These are phyloP conservation scores for Eupithecia tripunctaria DNA, from an alignment of 2,888 invertebrate genomes.

Conservation along the genomic window DNA sequence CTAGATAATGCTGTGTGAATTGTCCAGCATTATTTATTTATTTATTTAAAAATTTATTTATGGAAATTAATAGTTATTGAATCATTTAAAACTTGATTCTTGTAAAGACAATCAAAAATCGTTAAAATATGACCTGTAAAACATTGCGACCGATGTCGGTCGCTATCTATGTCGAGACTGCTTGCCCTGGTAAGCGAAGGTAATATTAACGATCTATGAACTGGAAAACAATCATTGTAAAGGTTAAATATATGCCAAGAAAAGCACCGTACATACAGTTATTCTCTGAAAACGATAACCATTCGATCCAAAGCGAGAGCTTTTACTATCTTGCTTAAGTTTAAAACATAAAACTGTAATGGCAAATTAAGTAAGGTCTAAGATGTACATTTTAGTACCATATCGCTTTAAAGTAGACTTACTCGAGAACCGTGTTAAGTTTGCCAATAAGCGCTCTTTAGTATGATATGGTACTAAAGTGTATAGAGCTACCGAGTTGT, in stretches of 20 bases:
- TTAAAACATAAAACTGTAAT: conserved; percentile 1
- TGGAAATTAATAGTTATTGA: too few species aligned
- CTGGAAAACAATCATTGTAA: neutral
- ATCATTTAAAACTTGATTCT: too few species aligned
- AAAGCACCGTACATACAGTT: conserved; percentile 19
- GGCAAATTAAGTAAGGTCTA: neutral
- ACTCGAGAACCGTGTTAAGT: neutral
- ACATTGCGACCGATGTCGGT: too few species aligned
- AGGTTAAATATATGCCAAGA: neutral
- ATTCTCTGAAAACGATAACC: conserved; percentile 35
- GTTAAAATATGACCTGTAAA: too few species aligned
- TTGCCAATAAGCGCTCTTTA: neutral
- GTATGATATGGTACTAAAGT: neutral
- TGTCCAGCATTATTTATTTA: too few species aligned
- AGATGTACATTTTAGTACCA: neutral
- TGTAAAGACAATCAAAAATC: too few species aligned
- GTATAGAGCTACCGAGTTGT: neutral
- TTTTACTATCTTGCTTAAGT: conserved; percentile 11
- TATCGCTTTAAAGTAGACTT: neutral
- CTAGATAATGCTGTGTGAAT: too few species aligned
- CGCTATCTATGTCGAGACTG: too few species aligned
- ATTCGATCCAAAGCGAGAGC: conserved; percentile 28
- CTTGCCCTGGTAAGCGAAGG: neutral
- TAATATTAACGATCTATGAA: neutral
- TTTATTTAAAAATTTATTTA: too few species aligned